These are phyloP conservation scores for Eufriesea mexicana DNA, from an alignment of 1,140 invertebrate species.

Conservation along the genomic window DNA sequence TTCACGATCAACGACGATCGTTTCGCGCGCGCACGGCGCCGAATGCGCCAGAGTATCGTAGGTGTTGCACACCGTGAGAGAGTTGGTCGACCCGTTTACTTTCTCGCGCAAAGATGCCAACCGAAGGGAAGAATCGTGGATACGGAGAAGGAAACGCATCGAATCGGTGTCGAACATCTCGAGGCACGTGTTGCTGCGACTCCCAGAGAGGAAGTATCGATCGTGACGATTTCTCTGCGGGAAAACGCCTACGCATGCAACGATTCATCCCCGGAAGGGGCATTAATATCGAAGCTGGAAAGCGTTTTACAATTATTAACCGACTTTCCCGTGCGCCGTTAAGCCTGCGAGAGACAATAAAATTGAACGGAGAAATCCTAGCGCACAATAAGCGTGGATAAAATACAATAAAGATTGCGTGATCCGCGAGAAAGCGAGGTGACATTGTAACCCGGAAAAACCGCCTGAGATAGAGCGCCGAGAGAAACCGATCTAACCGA, in stretches of 20 bases:
- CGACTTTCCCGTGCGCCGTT: conserved; percentile 22
- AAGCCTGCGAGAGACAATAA: neutral
- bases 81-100: conserved; percentile 57
- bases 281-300: conserved; percentile 48
- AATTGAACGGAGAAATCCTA: neutral
- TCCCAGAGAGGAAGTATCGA: conserved; percentile 21
- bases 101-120: conserved; percentile 58
- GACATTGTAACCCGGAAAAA: neutral
- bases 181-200: conserved; percentile 33
- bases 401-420: neutral
- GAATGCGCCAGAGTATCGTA: conserved; percentile 1
- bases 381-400: neutral
- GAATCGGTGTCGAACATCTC: conserved; percentile 57
- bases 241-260: conserved; percentile 29
- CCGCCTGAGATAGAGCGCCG: neutral
- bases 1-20: conserved; percentile 21
- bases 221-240: conserved; percentile 43
- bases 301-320: conserved; percentile 38
- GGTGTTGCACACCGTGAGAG: conserved; percentile 58
- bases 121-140: conserved; percentile 38
- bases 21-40: neutral
- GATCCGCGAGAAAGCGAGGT: neutral
- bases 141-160: conserved; percentile 43
- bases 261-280: conserved; percentile 14
- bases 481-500: neutral